Evolutionary conservation across 2,113 vertebrate genomes (phyloP).

Genomic region (Sciurus niger): DNA sequence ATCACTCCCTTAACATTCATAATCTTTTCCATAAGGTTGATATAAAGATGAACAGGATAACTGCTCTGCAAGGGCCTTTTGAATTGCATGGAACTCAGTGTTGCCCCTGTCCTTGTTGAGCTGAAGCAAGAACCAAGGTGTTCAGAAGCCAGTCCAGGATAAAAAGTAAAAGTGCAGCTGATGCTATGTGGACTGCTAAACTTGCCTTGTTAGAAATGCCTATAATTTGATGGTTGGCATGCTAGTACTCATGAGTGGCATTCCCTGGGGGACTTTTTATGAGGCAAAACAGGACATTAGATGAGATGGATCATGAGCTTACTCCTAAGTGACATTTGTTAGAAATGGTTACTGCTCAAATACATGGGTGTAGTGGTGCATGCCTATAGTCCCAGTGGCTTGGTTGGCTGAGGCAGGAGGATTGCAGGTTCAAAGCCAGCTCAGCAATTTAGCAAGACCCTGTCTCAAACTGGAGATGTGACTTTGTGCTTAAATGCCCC

Average conservation of each 20-base stretch:
- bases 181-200: fast-evolving
- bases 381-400: too few species aligned
- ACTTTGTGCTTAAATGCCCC: too few species aligned
- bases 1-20: background rate
- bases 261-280: constrained; percentile 4
- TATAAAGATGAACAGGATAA: background rate
- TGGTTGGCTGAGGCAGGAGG: too few species aligned
- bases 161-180: background rate
- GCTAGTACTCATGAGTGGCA: background rate
- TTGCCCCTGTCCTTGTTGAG: background rate
- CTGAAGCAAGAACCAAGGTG: background rate
- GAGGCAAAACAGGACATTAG: background rate
- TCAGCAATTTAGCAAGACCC: too few species aligned
- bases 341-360: too few species aligned
- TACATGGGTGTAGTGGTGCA: too few species aligned
- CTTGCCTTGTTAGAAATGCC: background rate
- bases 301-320: constrained; percentile 13
- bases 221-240: background rate
- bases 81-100: background rate
- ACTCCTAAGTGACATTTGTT: too few species aligned
- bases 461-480: too few species aligned
- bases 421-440: too few species aligned
- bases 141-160: background rate
- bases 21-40: background rate
- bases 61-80: background rate